A percentile compares a stretch with the other conserved stretches of the same genome.
phyloP scores from a whole-genome alignment of 2,888 invertebrate genomes.

The Malthinus flaveolus region DNA sequence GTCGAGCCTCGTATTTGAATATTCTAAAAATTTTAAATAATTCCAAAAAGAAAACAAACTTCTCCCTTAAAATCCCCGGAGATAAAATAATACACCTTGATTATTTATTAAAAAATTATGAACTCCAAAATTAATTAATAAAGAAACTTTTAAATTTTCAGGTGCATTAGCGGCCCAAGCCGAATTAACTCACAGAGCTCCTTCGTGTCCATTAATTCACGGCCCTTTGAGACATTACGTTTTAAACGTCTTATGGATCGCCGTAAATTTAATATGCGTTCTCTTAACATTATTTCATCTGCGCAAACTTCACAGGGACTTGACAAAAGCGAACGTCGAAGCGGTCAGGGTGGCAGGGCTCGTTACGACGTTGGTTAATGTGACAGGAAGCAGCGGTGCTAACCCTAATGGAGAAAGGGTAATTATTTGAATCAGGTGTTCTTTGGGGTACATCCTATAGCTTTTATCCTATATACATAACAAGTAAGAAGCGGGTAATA shows the following conservation, averaged over 20 bases:
- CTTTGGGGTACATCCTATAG: not conserved
- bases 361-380: constrained; percentile 81
- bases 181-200: constrained; percentile 74
- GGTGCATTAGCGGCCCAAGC: constrained; percentile 82
- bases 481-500: constrained; percentile 1
- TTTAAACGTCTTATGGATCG: constrained; percentile 87
- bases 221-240: constrained; percentile 89
- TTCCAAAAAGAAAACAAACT: too few species aligned
- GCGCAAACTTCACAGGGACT: constrained; percentile 77
- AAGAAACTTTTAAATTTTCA: constrained; percentile 40
- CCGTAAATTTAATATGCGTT: constrained; percentile 85
- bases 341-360: constrained; percentile 81
- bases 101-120: too few species aligned
- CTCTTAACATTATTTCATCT: constrained; percentile 82
- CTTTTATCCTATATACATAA: not conserved
- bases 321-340: constrained; percentile 82
- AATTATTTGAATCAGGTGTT: constrained; percentile 24
- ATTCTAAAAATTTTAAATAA: too few species aligned
- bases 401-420: constrained; percentile 51
- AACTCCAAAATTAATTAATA: not conserved
- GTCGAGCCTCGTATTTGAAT: too few species aligned
- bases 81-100: too few species aligned
- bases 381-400: constrained; percentile 66
- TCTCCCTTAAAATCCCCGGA: too few species aligned
- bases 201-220: constrained; percentile 83